Conservation (phyloP, 2,113 vertebrate species). For the Stegostoma tigrinum region DNA sequence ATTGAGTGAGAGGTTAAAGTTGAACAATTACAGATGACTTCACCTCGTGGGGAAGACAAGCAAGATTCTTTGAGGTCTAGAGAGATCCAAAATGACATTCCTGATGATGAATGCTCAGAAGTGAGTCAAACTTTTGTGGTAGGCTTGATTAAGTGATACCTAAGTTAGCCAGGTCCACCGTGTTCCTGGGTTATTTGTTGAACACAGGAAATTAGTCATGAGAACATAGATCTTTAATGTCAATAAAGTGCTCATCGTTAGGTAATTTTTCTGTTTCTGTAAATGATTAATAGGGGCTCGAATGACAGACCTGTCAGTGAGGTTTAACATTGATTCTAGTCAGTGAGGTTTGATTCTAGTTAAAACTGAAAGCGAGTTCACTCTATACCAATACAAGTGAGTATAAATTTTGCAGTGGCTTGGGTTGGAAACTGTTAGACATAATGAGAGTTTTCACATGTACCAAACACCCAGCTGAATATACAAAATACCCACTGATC, state of each 20-base stretch:
- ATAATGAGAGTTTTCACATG: neutral
- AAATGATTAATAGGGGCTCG: neutral
- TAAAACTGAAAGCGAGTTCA: neutral
- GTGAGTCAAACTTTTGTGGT: neutral
- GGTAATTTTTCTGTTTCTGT: neutral
- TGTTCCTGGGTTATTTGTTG: neutral
- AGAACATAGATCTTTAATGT: neutral
- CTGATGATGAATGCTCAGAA: neutral
- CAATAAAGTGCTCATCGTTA: neutral
- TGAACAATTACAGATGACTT: neutral
- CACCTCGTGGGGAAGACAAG: neutral
- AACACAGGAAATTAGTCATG: conserved; percentile 14
- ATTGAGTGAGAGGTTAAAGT: neutral
- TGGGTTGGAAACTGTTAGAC: neutral
- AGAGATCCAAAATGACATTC: neutral
- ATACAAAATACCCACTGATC: neutral
- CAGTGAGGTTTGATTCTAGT: neutral
- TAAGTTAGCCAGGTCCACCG: neutral
- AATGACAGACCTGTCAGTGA: neutral
- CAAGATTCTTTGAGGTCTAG: neutral
- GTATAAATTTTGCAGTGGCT: neutral
- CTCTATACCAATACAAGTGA: neutral
- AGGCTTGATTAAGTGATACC: neutral
- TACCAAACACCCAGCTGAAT: neutral
- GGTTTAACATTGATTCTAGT: neutral